A percentile compares a stretch with the other conserved stretches of the same genome.
Evolutionary conservation across 2,888 invertebrate species (phyloP).

Genomic region (Patella pellucida): DNA sequence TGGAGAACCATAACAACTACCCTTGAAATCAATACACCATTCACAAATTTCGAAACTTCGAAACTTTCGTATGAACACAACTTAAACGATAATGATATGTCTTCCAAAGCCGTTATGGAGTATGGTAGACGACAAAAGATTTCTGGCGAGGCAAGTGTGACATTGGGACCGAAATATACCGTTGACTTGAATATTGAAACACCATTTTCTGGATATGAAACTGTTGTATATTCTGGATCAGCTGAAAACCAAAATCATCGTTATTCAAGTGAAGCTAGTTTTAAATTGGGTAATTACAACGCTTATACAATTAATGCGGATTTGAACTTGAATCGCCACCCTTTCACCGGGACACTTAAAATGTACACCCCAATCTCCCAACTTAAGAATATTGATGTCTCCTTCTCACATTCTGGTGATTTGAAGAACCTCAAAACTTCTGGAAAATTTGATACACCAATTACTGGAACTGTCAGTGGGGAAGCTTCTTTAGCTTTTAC

Average conservation of each 20-base stretch:
- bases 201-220: slow-evolving; percentile 37
- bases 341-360: not conserved
- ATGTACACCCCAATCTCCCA: not conserved
- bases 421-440: slow-evolving; percentile 17
- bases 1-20: slow-evolving; percentile 28
- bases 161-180: slow-evolving; percentile 12
- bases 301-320: not conserved
- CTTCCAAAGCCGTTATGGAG: not conserved
- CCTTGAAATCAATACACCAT: slow-evolving; percentile 32
- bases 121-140: not conserved
- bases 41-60: slow-evolving; percentile 18
- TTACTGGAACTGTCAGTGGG: slow-evolving; percentile 20
- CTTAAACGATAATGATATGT: not conserved
- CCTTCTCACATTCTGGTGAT: slow-evolving; percentile 5
- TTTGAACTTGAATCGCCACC: not conserved
- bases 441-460: slow-evolving; percentile 4
- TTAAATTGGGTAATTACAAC: not conserved
- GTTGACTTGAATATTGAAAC: slow-evolving; percentile 38
- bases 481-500: slow-evolving; percentile 23
- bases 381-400: slow-evolving; percentile 3
- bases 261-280: not conserved
- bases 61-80: slow-evolving; percentile 30
- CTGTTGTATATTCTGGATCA: not conserved
- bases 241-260: not conserved
- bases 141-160: not conserved